Base-by-base conservation (phyloP, 2,888 invertebrate species). In the Temnothorax rugatulus region DNA sequence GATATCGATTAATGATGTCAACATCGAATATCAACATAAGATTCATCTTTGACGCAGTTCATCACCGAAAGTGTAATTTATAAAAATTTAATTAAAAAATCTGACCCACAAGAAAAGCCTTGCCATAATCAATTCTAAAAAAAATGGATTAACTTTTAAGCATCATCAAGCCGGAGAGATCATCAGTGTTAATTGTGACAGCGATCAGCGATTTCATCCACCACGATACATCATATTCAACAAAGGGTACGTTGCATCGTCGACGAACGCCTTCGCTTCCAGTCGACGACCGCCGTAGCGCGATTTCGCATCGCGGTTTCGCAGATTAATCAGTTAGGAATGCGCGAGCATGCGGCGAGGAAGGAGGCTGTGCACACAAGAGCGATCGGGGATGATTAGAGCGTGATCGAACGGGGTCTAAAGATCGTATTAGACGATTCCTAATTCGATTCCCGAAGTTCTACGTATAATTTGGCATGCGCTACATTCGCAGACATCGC, bases 291-390 rank as follows among this genome's bases (percentile, higher is more conserved):
- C 54, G 68, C 25, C n/a, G 44, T 29, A 76, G 50, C 41, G 54
- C 54, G 41, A 64, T 61, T 47, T 52, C 50, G 61, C 41, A 66
- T 66, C 76, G 85, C 44, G 66, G 76, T 84, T 89, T 84, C 34
- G 57, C 73, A 86, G 88, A 91, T 91, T 89, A 89, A 91, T 91
- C 89, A 88, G 74, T 87, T 82, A 89, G 88, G 89, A 88, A 91
- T 90, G 88, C 84, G 82, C 84, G 82, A 90, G 68, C 82, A 76
- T 82, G 68, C 66, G 63, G 34, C 34, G 75, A 84, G 63, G 84
- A 73, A 73, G 73, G 34, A 21, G 8, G 18, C 47, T 68, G 66
- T 18, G 59, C 25, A 13, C 29, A 15, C 21, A 4, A 25, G 7
- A 41, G 41, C 25, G 38, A 74, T 41, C 11, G 11, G 4, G 15